A percentile compares a stretch with the other conserved stretches of the same genome.
Evolutionary conservation across 2,888 invertebrate genomes (phyloP).

Genomic region (Limenitis camilla): DNA sequence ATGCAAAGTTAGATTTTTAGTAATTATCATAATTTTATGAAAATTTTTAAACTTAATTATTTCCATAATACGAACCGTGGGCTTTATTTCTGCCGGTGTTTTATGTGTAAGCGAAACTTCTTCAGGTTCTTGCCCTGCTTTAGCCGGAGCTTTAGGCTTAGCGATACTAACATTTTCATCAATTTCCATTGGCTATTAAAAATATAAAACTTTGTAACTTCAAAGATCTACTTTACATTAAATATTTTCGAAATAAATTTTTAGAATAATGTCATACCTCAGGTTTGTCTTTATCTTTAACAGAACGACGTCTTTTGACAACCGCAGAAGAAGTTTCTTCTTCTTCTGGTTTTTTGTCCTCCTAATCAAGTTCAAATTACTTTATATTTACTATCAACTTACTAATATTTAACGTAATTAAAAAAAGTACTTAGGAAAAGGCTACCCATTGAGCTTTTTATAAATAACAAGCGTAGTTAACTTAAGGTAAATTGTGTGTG

Average conservation of each 20-base stretch:
- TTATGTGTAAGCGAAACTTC: constrained; percentile 67
- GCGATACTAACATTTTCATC: constrained; percentile 62
- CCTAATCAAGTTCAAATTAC: constrained; percentile 25
- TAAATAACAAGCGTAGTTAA: not conserved
- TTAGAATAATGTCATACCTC: constrained; percentile 9
- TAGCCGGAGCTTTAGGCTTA: constrained; percentile 55
- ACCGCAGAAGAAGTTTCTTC: constrained; percentile 44
- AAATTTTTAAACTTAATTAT: not conserved
- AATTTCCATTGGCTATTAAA: constrained; percentile 59
- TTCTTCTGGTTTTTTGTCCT: constrained; percentile 31
- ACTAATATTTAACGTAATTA: not conserved
- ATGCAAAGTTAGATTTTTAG: constrained; percentile 18
- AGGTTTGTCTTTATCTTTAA: constrained; percentile 59
- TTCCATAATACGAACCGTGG: constrained; percentile 54
- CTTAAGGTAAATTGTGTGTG: not conserved
- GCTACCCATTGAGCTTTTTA: no score
- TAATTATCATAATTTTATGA: constrained; percentile 1
- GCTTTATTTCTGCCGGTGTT: constrained; percentile 63
- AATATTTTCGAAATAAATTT: not conserved
- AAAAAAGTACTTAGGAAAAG: no score
- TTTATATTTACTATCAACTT: not conserved
- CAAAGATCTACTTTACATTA: not conserved
- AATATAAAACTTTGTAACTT: not conserved
- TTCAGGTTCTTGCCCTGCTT: constrained; percentile 61
- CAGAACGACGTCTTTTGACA: constrained; percentile 56